These are phyloP conservation scores for Brachirus orientalis DNA, from an alignment of 2,113 vertebrate genomes.

Conservation along the genomic window DNA sequence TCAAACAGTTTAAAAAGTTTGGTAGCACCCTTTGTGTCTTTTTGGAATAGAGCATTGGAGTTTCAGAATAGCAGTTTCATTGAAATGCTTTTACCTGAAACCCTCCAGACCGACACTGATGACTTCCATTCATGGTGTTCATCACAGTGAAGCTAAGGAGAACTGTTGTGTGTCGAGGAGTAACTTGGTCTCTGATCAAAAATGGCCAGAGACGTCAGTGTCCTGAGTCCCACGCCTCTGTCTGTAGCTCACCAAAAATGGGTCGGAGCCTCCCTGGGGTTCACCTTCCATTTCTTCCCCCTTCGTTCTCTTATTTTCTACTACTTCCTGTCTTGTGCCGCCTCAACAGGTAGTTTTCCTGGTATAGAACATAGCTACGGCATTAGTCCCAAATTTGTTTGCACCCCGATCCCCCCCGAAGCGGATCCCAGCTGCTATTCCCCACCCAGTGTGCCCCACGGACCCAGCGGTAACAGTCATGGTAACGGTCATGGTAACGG, in stretches of 20 bases:
- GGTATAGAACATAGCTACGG: slow-evolving; percentile 76
- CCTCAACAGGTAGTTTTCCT: slow-evolving; percentile 53
- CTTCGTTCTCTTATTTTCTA: slow-evolving; percentile 61
- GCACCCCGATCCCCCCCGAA: slow-evolving; percentile 83
- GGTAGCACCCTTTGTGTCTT: neutral
- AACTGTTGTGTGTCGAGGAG: slow-evolving; percentile 20
- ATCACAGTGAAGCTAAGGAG: slow-evolving; percentile 33
- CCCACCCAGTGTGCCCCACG: slow-evolving; percentile 65
- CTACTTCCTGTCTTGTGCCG: slow-evolving; percentile 64
- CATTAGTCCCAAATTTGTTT: slow-evolving; percentile 83
- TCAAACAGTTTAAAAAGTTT: slow-evolving; percentile 9
- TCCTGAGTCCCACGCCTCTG: slow-evolving; percentile 46
- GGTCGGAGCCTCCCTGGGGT: slow-evolving; percentile 28
- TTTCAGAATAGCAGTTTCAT: no score
- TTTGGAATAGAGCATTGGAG: neutral
- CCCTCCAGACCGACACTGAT: slow-evolving; percentile 2
- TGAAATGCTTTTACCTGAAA: slow-evolving; percentile 42
- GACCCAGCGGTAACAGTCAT: slow-evolving; percentile 46
- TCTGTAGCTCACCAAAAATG: slow-evolving; percentile 24
- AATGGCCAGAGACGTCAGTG: slow-evolving; percentile 67
- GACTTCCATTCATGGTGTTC: no score
- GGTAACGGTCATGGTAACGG: slow-evolving; percentile 48
- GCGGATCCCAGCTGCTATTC: slow-evolving; percentile 82
- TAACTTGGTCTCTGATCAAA: slow-evolving; percentile 36
- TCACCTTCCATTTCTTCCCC: slow-evolving; percentile 18